Evolutionary conservation across 2,797 vertebrate genomes (phyloP).

Genomic region (Artibeus jamaicensis): DNA sequence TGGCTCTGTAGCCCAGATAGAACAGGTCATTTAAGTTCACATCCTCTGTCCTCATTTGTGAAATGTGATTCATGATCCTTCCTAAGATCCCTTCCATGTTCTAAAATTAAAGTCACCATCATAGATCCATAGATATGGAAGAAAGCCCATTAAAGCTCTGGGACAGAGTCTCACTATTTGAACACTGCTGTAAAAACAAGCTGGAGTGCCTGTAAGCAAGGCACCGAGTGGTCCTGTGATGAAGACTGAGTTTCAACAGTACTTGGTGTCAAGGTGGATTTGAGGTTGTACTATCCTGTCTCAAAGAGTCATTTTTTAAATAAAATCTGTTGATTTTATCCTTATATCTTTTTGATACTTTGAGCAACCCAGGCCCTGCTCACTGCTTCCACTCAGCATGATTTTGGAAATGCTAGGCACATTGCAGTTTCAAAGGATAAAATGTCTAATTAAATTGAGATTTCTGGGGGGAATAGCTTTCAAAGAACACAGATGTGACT

Average conservation of each 20-base stretch:
- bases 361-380: background rate
- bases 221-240: background rate
- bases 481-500: background rate
- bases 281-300: background rate
- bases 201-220: background rate
- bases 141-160: background rate
- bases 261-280: background rate
- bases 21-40: background rate
- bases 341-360: background rate
- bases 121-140: background rate
- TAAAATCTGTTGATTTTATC: background rate
- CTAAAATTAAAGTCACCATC: constrained; percentile 42
- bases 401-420: constrained; percentile 36
- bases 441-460: constrained; percentile 49
- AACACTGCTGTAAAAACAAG: background rate
- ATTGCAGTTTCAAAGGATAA: constrained; percentile 5
- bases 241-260: background rate
- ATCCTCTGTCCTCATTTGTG: constrained; percentile 1
- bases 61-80: constrained; percentile 48
- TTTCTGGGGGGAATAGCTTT: constrained; percentile 20
- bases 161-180: background rate
- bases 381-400: background rate
- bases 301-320: background rate
- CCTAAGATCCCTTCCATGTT: background rate
- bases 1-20: background rate